Base-by-base conservation (phyloP, 2,113 vertebrate genomes). In the Tenrec ecaudatus region DNA sequence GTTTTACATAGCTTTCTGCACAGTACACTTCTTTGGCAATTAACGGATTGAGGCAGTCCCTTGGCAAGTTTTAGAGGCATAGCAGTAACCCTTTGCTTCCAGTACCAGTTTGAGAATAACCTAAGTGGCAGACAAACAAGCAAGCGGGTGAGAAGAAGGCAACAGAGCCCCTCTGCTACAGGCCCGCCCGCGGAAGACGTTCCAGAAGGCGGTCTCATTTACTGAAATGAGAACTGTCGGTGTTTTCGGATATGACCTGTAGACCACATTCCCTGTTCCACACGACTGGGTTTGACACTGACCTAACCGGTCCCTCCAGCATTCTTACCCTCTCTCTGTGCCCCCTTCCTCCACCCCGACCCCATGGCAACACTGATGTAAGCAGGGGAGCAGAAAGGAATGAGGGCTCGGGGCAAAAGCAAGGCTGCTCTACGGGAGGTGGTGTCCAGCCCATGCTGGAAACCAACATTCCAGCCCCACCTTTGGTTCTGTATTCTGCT, bases 361-460 rank as follows among this genome's bases (percentile, higher is more conserved):
- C 1, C 20, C 25, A 1, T 3, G 1, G 15, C 2, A 75, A 14
- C 11, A 22, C 19, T 9, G 3, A 19, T 64, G 64, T 91, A 36
- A 31, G 33, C 64, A 90, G 43, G 64, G 47, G 40, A n/a, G 19
- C 22, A 29, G 17, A 68, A 40, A 85, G 15, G 38, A 85, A 10
- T 29, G 36, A 71, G n/a, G 14, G 2, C 33, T 43, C 31, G 66
- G 15, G 33, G n/a, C 8, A 36, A 40, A 38, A 60, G 57, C 23
- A 57, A 78, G 25, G 27, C 7, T 9, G 19, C 19, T 66, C 53
- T 40, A 27, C 53, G 38, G 27, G 33, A 82, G 64, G 23, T 11
- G 2, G 0, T 8, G 4, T 0, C 38, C 4, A 9, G 29, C 68
- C 57, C 19, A 73, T 38, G 25, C 16, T 1, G 3, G 68, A 16